These are phyloP conservation scores for Sebastes cheni DNA, from an alignment of 2,797 vertebrate genomes.

Conservation along the genomic window DNA sequence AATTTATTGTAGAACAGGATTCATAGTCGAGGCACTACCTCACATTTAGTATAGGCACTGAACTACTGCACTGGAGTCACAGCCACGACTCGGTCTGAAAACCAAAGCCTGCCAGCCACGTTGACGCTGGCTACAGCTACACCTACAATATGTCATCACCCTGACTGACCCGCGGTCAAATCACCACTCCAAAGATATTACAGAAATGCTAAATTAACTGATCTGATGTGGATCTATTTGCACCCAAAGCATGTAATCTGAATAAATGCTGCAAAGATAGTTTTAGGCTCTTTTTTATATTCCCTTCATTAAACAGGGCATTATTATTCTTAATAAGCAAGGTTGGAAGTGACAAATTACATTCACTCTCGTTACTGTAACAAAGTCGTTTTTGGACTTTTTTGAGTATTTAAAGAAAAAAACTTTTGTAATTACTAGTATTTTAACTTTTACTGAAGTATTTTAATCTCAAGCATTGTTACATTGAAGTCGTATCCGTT, in stretches of 20 bases:
- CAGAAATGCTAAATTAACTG: neutral
- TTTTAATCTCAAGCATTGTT: neutral
- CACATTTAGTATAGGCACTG: conserved; percentile 91
- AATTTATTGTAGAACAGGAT: conserved; percentile 84
- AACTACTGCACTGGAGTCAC: conserved; percentile 86
- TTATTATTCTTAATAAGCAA: neutral
- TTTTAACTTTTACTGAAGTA: neutral
- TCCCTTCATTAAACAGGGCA: neutral
- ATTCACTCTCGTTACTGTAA: too few relatives aligned
- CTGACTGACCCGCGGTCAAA: neutral
- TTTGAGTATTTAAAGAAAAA: neutral
- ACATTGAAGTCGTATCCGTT: neutral
- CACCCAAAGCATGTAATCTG: neutral
- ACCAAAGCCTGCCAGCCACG: conserved; percentile 54
- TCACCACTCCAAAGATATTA: neutral
- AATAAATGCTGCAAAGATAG: neutral
- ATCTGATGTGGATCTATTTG: neutral
- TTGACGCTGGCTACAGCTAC: neutral
- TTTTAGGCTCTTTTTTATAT: neutral
- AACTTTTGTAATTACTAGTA: neutral
- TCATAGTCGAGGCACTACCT: conserved; percentile 83
- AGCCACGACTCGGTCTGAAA: conserved; percentile 66
- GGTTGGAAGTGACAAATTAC: neutral
- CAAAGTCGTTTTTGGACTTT: neutral
- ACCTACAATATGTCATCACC: neutral